Base-by-base conservation (phyloP, 2,888 invertebrate species). In the Neoascia interrupta region DNA sequence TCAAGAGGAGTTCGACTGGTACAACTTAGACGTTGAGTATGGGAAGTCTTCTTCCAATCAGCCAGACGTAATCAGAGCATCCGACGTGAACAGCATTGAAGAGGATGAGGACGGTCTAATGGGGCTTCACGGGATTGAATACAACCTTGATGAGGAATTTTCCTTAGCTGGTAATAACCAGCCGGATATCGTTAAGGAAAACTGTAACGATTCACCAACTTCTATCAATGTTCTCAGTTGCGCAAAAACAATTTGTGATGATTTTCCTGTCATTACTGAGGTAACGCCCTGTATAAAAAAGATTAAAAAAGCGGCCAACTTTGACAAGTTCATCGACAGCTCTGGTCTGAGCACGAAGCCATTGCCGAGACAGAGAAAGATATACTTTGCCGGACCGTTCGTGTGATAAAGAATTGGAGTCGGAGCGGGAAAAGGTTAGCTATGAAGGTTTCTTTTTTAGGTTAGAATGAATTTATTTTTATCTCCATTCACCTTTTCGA, bases 1-100 rank as follows among this genome's bases (percentile, higher is more conserved):
- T 3, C 87, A 89, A 61, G 88, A 87, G 0, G 88, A 89, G 73
- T 89, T 89, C 64, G 89, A 89, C 82, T 89, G 88, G 89, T 89
- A 89, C 60, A 89, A 89, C 82, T 82, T 89, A 64, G 89, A 89
- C 79, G 88, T 84, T 4, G 89, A 89, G 72, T 89, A 87, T 82
- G 87, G 88, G 0, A 84, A 84, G 64, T 81, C 84, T 10, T 64
- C 82, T 13, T 79, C 81, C 41, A 82, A 82, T 53, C 84, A 84
- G 54, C 81, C 84, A 10, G 84, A 84, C 36, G 58, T 84, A 5
- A 81, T 83, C 2, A 83, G 84, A 74, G 75, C 81, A 2, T 79
- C 83, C 11, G 86, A 82, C 54, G 43, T 84, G 5, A 66, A 72
- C 8, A 63, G 81, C 2, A 84, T 81, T 31, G 79, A 64, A 21